Base-by-base conservation (phyloP, 1,140 invertebrate species). In the Aplysia californica region DNA sequence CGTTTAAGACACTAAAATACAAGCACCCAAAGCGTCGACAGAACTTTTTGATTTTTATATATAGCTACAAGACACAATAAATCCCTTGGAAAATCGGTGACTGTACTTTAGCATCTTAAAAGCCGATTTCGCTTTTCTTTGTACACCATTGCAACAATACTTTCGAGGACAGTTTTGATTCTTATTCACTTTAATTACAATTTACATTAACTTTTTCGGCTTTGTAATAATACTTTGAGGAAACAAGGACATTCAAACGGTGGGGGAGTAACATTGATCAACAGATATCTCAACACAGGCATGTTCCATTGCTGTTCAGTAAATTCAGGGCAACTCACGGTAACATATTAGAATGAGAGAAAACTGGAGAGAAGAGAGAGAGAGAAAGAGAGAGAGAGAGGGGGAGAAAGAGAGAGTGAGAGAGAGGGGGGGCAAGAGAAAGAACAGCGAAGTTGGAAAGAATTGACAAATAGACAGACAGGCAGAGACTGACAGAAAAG, bases 371-470 rank as follows among this genome's bases (percentile, higher is more conserved):
- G 15, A 61, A 61, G 33, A 41, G 31, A 35, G 39, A 61, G 39
- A 64, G 35, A 38, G 36, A 50, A 41, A 50, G 23, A 50, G 31
- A 50, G 20, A 69, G 67, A 50, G 39, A 50, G 67, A 69, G 3
- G 39, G 6, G 33, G 67, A 69, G 67, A 33, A 41, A 69, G 67
- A 50, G 10, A 50, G 38, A 69, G 67, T 26, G 39, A 69, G 35
- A 69, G 33, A 50, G 67, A 69, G 35, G 26, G 26, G 50, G 67
- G 50, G 67, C 10, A 41, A 69, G 67, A 29, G 26, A 29, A 26
- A 29, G 59, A 29, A 26, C 10, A 26, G 29, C 18, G 26, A 26
- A 61, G 59, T 10, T 20, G 59, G 15, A 61, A 61, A 29, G 29
- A 29, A 26, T 15, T 20, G 26, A 26, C 15, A 29, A 29, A 61